Percentiles rank a stretch among this genome's conserved stretches.
These are phyloP conservation scores for Numenius arquata DNA, from an alignment of 2,113 vertebrate genomes.

Conservation along the genomic window DNA sequence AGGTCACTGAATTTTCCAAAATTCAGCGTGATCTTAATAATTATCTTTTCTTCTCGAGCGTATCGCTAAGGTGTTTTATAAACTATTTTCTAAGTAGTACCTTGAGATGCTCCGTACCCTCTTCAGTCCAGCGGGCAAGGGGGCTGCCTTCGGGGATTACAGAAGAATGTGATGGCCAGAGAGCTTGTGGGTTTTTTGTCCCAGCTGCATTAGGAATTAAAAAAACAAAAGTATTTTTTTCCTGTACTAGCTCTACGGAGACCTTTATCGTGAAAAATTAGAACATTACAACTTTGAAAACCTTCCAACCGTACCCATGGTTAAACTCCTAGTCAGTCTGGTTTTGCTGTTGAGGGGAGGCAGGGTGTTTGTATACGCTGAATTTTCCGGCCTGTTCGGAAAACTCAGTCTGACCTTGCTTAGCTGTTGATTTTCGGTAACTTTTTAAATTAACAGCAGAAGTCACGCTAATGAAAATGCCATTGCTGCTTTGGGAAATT, in stretches of 20 bases:
- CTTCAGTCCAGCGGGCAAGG: neutral
- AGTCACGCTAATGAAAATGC: neutral
- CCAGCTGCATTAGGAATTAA: neutral
- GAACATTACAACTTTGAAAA: neutral
- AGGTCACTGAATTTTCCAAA: neutral
- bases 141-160: neutral
- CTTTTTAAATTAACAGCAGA: neutral
- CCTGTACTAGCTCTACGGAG: neutral
- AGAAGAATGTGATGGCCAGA: neutral
- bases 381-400: neutral
- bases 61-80: neutral
- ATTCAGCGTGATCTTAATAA: neutral
- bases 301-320: neutral
- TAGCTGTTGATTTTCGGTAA: neutral
- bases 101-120: neutral
- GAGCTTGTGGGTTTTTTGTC: neutral
- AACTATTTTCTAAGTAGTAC: neutral
- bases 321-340: neutral
- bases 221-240: neutral
- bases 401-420: neutral
- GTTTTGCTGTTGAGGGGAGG: neutral
- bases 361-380: accelerated
- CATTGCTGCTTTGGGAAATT: neutral
- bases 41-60: neutral
- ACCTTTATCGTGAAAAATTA: neutral